Evolutionary conservation across 2,888 invertebrate species (phyloP), one percentile per base, ranked within the genome.

Genomic region (Drosophila prostipennis): DNA sequence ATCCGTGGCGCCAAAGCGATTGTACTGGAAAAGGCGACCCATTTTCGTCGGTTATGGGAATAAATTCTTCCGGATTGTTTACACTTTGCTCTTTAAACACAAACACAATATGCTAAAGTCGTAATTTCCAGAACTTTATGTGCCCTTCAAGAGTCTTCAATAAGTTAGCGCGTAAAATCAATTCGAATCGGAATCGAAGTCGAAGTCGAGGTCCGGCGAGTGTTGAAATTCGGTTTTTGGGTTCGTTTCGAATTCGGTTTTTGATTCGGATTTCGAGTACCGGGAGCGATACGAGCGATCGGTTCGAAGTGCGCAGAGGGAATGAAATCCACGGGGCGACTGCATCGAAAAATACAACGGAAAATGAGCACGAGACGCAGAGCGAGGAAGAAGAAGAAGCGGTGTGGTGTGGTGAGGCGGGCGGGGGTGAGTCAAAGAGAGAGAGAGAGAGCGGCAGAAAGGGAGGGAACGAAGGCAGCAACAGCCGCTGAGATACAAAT

Each of bases 1-100:
- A 65, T 87, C 83, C 64, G 76, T 71, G 75, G 79, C 80, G 71
- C 79, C 88, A 70, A 90, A 90, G 60, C 90, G 90, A 76, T 91
- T 90, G 54, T 91, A 90, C 68, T 90, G 90, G 72, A 91, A 91
- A 10, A 89, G 79, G 55, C 91, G 90, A 73, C 90, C 90, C 90
- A 90, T 91, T 78, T 72, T 78, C 11, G 10, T 29, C 23, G 16
- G 46, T 11, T n/a, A 2, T 23, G n/a, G 29, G 34, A 54, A 45
- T 59, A 23, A 5, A 5, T 34, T 55, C 45, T 52, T 56, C 13
- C 4, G 39, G 42, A 39, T 55, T 79, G 78, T 77, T 79, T 82
- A 77, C 65, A 78, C 55, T 80, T 80, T 58, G 54, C 36, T 55
- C 52, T 40, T 45, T 40, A 55, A 55, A 55, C 57, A 78, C 76